These are phyloP conservation scores for Schrankia costaestrigalis DNA, from an alignment of 2,888 invertebrate species.

Conservation along the genomic window DNA sequence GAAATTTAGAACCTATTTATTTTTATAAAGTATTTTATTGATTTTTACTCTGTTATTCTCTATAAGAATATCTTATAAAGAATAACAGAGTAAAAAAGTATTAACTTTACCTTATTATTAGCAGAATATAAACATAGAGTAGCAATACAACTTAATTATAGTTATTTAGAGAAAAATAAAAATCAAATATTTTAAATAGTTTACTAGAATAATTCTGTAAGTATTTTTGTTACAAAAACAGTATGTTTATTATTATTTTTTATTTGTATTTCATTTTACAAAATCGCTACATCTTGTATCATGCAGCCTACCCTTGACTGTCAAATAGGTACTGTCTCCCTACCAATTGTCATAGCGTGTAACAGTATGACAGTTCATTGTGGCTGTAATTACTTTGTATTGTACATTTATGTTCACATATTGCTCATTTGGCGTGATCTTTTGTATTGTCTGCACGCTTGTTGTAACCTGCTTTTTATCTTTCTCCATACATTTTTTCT, in stretches of 20 bases:
- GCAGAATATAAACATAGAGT: no score
- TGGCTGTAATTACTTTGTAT: constrained; percentile 69
- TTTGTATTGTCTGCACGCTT: constrained; percentile 29
- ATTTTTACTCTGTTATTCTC: no score
- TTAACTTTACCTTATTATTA: no score
- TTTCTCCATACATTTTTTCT: neutral
- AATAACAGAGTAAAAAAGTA: no score
- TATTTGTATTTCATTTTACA: neutral
- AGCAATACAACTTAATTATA: no score
- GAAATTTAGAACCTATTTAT: neutral
- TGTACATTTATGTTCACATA: constrained; percentile 65
- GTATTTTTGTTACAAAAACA: no score
- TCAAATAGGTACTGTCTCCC: constrained; percentile 53
- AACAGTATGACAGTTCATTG: constrained; percentile 69
- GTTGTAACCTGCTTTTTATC: constrained; percentile 36
- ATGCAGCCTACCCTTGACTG: constrained; percentile 20
- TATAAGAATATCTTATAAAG: no score
- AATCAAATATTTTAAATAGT: no score
- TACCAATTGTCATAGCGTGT: constrained; percentile 52
- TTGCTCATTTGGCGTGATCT: constrained; percentile 40
- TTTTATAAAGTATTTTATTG: no score
- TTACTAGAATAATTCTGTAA: no score
- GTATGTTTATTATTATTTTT: neutral
- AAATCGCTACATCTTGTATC: constrained; percentile 21
- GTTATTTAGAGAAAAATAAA: no score